phyloP scores from a whole-genome alignment of 2,797 vertebrate genomes.

The Megalops cyprinoides region DNA sequence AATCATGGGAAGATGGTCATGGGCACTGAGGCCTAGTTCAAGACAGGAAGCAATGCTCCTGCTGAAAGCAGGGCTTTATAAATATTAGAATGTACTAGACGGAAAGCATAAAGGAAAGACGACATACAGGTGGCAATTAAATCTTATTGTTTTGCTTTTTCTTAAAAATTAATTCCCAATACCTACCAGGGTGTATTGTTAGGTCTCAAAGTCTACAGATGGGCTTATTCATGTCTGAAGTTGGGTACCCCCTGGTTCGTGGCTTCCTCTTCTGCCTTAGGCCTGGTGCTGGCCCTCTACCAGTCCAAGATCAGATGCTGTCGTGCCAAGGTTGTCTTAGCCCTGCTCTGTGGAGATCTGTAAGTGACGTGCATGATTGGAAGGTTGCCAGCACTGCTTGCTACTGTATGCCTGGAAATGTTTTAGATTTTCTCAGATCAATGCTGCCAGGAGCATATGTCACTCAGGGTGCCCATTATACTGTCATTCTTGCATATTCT shows the following conservation, averaged over 20 bases:
- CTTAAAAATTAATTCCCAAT: not conserved
- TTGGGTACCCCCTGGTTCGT: not conserved
- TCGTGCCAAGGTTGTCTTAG: not conserved
- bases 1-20: not conserved
- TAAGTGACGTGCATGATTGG: not conserved
- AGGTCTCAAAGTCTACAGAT: not conserved
- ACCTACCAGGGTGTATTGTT: not conserved
- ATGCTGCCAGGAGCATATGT: not conserved
- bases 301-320: not conserved
- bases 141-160: no score
- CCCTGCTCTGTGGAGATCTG: not conserved
- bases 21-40: not conserved
- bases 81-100: not conserved
- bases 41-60: not conserved
- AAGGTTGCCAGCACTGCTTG: not conserved
- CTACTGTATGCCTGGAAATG: not conserved
- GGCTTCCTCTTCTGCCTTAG: not conserved
- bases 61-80: not conserved
- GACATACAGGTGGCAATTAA: no score
- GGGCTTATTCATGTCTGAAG: not conserved
- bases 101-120: not conserved
- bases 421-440: no score
- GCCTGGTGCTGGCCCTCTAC: not conserved
- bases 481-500: not conserved
- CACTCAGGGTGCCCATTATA: not conserved